Percentiles rank a stretch among this genome's conserved stretches.
phyloP scores from a whole-genome alignment of 1,140 invertebrate species.

The Drosophila suzukii region DNA sequence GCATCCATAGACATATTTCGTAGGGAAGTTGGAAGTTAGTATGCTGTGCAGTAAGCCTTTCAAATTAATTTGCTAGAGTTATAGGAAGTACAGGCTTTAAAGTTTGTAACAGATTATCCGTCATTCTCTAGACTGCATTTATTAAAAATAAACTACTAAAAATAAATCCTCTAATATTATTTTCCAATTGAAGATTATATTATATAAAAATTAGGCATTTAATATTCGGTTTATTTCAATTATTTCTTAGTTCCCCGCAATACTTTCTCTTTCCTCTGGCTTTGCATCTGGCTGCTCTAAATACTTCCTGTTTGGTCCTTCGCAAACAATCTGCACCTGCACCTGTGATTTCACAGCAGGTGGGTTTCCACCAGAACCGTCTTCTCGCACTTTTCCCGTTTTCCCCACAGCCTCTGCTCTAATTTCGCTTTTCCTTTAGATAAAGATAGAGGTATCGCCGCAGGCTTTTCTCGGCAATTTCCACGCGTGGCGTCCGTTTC shows the following conservation, averaged over 20 bases:
- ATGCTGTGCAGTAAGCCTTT: no score
- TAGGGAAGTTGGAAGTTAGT: neutral
- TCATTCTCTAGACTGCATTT: no score
- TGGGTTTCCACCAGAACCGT: slow-evolving; percentile 2
- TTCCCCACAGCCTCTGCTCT: slow-evolving; percentile 43
- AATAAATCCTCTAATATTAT: no score
- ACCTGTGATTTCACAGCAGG: slow-evolving; percentile 25
- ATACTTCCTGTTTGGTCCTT: slow-evolving; percentile 69
- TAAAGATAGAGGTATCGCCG: slow-evolving; percentile 26
- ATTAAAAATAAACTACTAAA: no score
- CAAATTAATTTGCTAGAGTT: neutral
- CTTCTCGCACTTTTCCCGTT: neutral
- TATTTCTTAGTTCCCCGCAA: neutral
- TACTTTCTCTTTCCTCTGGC: neutral
- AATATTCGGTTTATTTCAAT: neutral
- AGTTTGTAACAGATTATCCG: no score
- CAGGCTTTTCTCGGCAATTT: slow-evolving; percentile 63
- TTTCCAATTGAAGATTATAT: neutral
- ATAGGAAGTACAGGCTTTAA: neutral
- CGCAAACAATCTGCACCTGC: slow-evolving; percentile 52
- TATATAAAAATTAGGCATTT: neutral
- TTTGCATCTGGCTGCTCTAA: slow-evolving; percentile 51
- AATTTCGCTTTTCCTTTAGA: slow-evolving; percentile 66
- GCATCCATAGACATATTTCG: neutral
- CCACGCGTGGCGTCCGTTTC: slow-evolving; percentile 69